Base-by-base conservation (phyloP, 1,140 invertebrate genomes). In the Drosophila nigrodunni region DNA sequence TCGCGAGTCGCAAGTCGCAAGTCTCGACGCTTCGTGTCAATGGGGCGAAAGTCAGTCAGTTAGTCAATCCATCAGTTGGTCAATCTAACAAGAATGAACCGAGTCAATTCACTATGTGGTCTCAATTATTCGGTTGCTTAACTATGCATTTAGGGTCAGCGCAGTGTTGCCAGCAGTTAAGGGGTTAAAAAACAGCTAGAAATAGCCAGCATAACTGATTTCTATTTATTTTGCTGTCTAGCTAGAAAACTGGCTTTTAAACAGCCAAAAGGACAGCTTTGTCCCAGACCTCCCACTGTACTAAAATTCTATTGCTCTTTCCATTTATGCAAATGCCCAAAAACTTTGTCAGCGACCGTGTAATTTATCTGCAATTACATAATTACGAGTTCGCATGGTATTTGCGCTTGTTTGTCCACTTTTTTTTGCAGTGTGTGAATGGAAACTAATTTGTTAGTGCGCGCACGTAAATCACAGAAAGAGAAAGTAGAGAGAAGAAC, bases 341-440 rank as follows among this genome's bases (percentile, higher is more conserved):
- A 77, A 88, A 85, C 77, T 85, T 83, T 73, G 68, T 66, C 80
- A 78, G 54, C 76, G 72, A 37, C 49, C 55, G 71, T 82, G 82
- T 88, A 79, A 86, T 79, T 82, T 68, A 86, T 86, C 83, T 74
- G 79, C 65, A 88, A 86, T 82, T 88, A 71, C 49, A 59, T 59
- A 57, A 39, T 57, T 15, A 57, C 50, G 30, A 54, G 11, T 15
- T 34, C 49, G 13, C 49, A 6, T 52, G 8, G 49, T 11, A 11
- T n/a, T 13, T 7, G n/a, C 49, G 34, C 15, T 54, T 37, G 3
- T 13, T 13, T 10, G n/a, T 43, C 11, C 3, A 6, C 41, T 43
- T 43, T 43, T 43, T 43, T 13, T 13, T 43, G 4, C 25, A 30
- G 25, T 43, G 39, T 39, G 2, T 9, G 37, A 9, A 3, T 39